Evolutionary conservation across 2,113 vertebrate genomes (phyloP).

Genomic region (Spea multiplicata): DNA sequence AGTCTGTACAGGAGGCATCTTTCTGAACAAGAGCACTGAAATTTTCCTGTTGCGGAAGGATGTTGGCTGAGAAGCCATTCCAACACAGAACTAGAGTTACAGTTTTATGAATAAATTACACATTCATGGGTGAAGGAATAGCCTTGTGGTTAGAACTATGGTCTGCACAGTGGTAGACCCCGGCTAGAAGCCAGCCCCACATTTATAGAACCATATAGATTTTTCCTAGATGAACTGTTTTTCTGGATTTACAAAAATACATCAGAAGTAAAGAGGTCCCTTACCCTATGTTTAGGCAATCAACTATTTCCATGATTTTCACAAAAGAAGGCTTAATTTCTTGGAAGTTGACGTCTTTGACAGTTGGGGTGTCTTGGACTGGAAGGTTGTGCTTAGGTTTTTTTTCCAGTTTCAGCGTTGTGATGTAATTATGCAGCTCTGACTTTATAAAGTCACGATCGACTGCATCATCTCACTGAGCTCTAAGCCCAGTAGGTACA

Average conservation of each 20-base stretch:
- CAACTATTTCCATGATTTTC: too few relatives aligned
- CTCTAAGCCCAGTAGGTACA: too few relatives aligned
- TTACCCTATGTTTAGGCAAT: too few relatives aligned
- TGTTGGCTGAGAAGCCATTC: slow-evolving; percentile 36
- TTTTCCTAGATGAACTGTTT: background rate
- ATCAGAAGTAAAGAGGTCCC: too few relatives aligned
- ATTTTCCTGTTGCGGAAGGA: slow-evolving; percentile 42
- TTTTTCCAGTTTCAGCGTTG: too few relatives aligned
- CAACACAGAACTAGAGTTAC: slow-evolving; percentile 37
- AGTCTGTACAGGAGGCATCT: slow-evolving; percentile 29
- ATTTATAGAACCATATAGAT: slow-evolving; percentile 17
- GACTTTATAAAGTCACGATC: too few relatives aligned
- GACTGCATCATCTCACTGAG: too few relatives aligned
- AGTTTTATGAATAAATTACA: slow-evolving; percentile 46
- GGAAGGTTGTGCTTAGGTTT: too few relatives aligned
- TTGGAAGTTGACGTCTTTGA: too few relatives aligned
- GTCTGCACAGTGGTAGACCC: slow-evolving; percentile 44
- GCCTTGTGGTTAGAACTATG: slow-evolving; percentile 42
- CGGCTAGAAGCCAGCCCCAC: slow-evolving; percentile 31
- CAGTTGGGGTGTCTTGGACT: too few relatives aligned
- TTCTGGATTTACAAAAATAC: background rate
- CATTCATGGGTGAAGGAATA: slow-evolving; percentile 45
- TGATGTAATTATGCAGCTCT: too few relatives aligned
- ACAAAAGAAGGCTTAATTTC: too few relatives aligned
- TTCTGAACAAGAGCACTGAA: slow-evolving; percentile 36